Evolutionary conservation across 2,113 vertebrate genomes (phyloP).

Genomic region (Carollia perspicillata): DNA sequence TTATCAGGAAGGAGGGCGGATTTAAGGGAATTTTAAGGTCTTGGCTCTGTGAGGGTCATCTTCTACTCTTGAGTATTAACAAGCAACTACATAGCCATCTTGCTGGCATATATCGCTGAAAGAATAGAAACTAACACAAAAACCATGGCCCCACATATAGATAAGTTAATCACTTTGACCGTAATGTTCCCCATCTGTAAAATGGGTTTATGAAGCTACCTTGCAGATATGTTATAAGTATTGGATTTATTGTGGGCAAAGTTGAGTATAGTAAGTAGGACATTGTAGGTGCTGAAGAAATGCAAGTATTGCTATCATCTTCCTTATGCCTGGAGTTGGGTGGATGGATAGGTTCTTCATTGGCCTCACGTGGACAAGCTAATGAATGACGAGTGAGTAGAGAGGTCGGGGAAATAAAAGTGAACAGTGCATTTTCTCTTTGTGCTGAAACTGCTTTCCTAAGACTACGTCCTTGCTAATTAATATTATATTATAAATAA

Average conservation of each 20-base stretch:
- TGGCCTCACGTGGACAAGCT: rapidly evolving
- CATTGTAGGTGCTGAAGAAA: neutral
- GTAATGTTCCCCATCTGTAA: neutral
- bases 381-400: neutral
- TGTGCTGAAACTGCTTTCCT: neutral
- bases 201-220: neutral
- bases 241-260: neutral
- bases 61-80: neutral
- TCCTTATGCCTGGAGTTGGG: neutral
- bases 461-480: neutral
- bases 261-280: neutral
- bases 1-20: neutral
- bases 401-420: neutral
- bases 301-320: neutral
- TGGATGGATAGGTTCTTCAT: neutral
- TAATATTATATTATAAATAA: neutral
- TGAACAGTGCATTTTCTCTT: neutral
- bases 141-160: neutral
- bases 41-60: neutral
- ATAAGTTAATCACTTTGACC: neutral
- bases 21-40: neutral
- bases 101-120: neutral
- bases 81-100: neutral
- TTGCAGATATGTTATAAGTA: neutral
- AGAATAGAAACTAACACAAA: neutral